Conservation (phyloP, 2,797 vertebrate species). For the Setipinna tenuifilis region DNA sequence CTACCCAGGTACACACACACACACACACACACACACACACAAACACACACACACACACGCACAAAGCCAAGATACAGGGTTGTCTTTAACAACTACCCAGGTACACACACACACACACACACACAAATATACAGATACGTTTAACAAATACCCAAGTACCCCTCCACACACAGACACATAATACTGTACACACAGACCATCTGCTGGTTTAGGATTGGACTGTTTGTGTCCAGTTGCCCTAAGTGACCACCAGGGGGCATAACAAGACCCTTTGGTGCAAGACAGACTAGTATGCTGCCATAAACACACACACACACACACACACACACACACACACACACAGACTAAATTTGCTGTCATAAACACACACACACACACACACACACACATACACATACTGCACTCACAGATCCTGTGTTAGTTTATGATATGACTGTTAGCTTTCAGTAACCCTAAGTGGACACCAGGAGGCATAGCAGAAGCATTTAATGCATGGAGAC, state of each 20-base stretch:
- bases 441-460: too few species aligned
- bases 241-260: not conserved
- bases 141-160: too few species aligned
- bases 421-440: too few species aligned
- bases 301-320: not conserved
- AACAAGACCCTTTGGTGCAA: not conserved
- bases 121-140: not conserved
- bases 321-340: not conserved
- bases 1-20: too few species aligned
- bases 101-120: not conserved
- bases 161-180: too few species aligned
- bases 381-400: too few species aligned
- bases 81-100: too few species aligned
- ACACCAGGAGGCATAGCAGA: too few species aligned
- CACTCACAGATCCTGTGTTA: too few species aligned
- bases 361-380: not conserved
- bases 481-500: too few species aligned
- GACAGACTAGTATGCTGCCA: not conserved
- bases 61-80: too few species aligned
- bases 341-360: not conserved
- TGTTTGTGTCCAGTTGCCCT: not conserved
- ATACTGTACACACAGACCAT: not conserved
- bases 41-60: not conserved
- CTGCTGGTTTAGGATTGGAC: not conserved
- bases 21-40: not conserved